Evolutionary conservation across 2,113 vertebrate genomes (phyloP), one percentile per base, ranked within the genome.

Genomic region (Mesocricetus auratus): DNA sequence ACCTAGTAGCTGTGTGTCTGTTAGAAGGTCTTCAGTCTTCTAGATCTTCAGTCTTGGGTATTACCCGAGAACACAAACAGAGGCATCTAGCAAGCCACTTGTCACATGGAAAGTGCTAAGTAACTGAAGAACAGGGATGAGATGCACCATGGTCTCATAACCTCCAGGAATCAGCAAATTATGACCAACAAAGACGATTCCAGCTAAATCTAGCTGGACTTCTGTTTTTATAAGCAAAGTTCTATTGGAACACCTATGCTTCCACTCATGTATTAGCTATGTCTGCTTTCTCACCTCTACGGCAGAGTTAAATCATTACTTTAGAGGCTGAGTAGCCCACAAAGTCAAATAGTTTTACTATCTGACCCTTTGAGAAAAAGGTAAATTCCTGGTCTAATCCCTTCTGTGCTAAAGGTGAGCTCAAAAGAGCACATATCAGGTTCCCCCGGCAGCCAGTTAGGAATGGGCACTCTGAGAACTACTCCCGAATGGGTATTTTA

Each of bases 171-270:
- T 56, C 62, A n/a, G 17, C 15, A 91, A 91, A 85, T 13, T 60
- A 45, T 7, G 19, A n/a, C 12, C 58, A 68, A 50, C 11, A 86
- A 31, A 71, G n/a, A 68, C n/a, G n/a, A n/a, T n/a, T 73, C 68
- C n/a, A n/a, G 56, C 68, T 68, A 83, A 90, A 89, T 56, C 21
- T 31, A 81, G 42, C 9, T 26, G 22, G 24, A 15, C 1, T 1
- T 15, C 16, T 90, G 17, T 83, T 90, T 90, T 42, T 79, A 29
- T 60, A 89, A 91, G 91, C 45, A 68, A 91, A 74, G 12, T 56
- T 42, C 89, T 64, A 47, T 13, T 69, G 60, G 24, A 29, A 74
- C 16, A 58, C 16, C 21, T 16, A 24, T 64, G 64, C 7, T 36
- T 36, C 21, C 9, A 45, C 21, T 96, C 24, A 88, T 73, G 17